Conservation (phyloP, 37 sponge, comb jelly and placozoan genomes). For the Agelas oroides region DNA sequence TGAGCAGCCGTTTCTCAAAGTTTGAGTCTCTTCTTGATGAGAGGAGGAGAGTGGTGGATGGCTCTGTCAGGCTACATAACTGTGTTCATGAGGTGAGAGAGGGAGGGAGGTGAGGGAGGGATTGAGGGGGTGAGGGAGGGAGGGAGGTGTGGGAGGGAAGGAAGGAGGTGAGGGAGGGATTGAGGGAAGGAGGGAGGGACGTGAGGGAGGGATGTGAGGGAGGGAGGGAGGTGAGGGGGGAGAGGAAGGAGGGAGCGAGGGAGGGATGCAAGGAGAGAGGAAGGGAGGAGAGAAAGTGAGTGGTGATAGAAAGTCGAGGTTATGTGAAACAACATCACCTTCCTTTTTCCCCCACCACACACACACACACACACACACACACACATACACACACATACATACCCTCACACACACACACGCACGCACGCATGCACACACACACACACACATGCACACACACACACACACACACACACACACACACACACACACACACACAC, state of each 20-base stretch:
- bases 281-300: not conserved
- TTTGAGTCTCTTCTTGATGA: constrained; percentile 43
- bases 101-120: not conserved
- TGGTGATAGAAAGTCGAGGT: too few species aligned
- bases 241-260: not conserved
- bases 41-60: constrained; percentile 49
- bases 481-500: too few species aligned
- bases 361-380: too few species aligned
- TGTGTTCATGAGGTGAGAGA: constrained; percentile 40
- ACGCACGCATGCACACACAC: too few species aligned
- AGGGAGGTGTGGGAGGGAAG: not conserved
- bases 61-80: constrained; percentile 39
- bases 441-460: too few species aligned
- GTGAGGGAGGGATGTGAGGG: not conserved
- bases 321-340: too few species aligned
- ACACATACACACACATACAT: too few species aligned
- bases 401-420: too few species aligned
- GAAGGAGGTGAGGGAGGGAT: not conserved
- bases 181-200: not conserved
- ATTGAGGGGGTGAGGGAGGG: not conserved
- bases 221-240: not conserved
- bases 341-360: too few species aligned
- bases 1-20: constrained; percentile 46
- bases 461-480: too few species aligned
- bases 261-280: not conserved